phyloP scores from a whole-genome alignment of 2,797 vertebrate species.

The Sebastes diploproa region DNA sequence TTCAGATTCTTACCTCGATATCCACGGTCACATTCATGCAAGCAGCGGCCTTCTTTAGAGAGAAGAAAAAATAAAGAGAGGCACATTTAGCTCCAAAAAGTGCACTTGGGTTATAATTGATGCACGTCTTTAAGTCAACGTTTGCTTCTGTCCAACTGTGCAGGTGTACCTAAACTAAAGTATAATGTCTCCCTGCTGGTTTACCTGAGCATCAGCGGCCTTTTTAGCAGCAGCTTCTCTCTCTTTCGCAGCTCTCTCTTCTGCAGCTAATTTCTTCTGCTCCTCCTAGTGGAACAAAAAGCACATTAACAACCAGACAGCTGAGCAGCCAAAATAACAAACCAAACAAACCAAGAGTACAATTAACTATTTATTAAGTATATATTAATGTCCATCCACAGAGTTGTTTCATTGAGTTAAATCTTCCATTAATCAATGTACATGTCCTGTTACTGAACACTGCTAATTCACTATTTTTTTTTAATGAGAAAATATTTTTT shows the following conservation, averaged over 20 bases:
- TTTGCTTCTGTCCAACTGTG: neutral
- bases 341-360: neutral
- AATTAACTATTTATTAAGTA: neutral
- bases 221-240: conserved; percentile 64
- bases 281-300: conserved; percentile 65
- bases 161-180: neutral
- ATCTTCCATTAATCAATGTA: neutral
- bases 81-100: neutral
- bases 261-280: conserved; percentile 68
- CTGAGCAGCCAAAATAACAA: neutral
- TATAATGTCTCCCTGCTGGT: neutral
- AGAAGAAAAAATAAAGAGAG: neutral
- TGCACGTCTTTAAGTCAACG: neutral
- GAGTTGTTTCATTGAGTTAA: neutral
- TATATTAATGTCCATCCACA: no score
- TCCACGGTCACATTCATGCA: conserved; percentile 79
- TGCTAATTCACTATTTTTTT: neutral
- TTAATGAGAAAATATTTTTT: no score
- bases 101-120: neutral
- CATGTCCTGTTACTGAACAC: neutral
- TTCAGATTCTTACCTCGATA: conserved; percentile 72
- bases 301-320: neutral
- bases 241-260: conserved; percentile 66
- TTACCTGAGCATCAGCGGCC: conserved; percentile 50
- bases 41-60: conserved; percentile 36